Evolutionary conservation across 2,888 invertebrate genomes (phyloP).

Genomic region (Drosophila mercatorum): DNA sequence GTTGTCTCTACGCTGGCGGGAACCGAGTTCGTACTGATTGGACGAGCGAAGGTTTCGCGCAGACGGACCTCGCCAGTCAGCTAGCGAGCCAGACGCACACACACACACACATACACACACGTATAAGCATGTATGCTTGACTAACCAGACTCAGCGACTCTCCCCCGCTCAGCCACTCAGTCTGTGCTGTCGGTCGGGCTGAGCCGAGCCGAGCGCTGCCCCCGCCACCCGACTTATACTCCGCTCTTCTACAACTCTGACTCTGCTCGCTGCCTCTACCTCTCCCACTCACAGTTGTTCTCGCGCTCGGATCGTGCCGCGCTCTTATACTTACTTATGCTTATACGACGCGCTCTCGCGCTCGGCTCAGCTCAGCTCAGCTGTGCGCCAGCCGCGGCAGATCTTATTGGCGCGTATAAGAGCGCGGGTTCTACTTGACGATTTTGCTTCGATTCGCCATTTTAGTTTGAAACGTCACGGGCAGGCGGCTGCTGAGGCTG

Average conservation of each 20-base stretch:
- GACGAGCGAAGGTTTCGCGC: conserved; percentile 84
- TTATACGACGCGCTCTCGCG: conserved; percentile 11
- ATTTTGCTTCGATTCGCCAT: conserved; percentile 69
- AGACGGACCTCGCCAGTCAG: conserved; percentile 81
- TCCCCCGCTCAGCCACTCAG: conserved; percentile 37
- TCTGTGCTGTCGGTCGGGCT: conserved; percentile 29
- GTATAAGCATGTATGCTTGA: conserved; percentile 19
- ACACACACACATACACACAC: conserved; percentile 8
- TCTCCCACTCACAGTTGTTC: conserved; percentile 45
- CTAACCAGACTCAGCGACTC: conserved; percentile 55
- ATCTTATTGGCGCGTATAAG: conserved; percentile 72
- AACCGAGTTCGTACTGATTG: conserved; percentile 85
- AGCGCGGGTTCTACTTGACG: conserved; percentile 32
- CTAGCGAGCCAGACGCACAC: conserved; percentile 48
- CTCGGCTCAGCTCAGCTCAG: conserved; percentile 57
- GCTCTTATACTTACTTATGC: conserved; percentile 41
- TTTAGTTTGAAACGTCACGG: conserved; percentile 59
- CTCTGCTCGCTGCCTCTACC: background rate
- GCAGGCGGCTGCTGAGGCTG: conserved; percentile 20
- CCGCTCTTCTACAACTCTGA: background rate
- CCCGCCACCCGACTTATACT: conserved; percentile 9
- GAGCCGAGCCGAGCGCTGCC: conserved; percentile 35
- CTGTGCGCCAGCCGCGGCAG: conserved; percentile 48
- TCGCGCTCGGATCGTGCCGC: conserved; percentile 32
- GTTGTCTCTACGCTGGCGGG: conserved; percentile 84